These are phyloP conservation scores for Piliocolobus tephrosceles DNA, from an alignment of 2,113 vertebrate genomes.

Conservation along the genomic window DNA sequence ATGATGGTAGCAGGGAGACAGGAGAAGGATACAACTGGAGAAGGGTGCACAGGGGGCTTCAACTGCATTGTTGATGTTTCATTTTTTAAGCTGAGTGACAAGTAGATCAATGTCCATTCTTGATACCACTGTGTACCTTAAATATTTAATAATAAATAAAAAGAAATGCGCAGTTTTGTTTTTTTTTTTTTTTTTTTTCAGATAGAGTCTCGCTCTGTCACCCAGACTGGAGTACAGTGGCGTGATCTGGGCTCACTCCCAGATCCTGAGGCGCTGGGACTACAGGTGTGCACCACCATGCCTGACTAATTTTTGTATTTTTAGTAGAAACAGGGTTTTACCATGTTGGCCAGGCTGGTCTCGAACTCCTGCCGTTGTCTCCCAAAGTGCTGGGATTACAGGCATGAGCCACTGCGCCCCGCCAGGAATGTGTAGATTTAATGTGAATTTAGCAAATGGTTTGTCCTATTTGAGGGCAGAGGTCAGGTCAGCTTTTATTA, in stretches of 20 bases:
- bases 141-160: conserved; percentile 18
- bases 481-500: not conserved
- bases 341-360: too few species aligned
- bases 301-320: too few species aligned
- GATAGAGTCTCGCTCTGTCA: too few species aligned
- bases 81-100: not conserved
- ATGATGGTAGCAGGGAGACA: not conserved
- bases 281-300: too few species aligned
- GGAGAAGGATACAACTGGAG: not conserved
- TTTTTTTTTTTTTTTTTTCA: too few species aligned
- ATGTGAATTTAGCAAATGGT: not conserved
- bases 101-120: not conserved
- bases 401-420: too few species aligned
- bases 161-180: not conserved
- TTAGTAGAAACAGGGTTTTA: too few species aligned
- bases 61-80: not conserved
- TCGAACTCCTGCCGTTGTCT: too few species aligned
- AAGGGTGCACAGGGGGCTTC: not conserved
- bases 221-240: too few species aligned
- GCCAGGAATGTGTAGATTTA: not conserved
- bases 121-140: not conserved
- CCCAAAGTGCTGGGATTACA: too few species aligned
- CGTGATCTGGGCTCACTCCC: too few species aligned
- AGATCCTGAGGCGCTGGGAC: too few species aligned
- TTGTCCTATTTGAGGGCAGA: not conserved